Base-by-base conservation (phyloP, 2,113 vertebrate species). In the Falcunculus frontatus region DNA sequence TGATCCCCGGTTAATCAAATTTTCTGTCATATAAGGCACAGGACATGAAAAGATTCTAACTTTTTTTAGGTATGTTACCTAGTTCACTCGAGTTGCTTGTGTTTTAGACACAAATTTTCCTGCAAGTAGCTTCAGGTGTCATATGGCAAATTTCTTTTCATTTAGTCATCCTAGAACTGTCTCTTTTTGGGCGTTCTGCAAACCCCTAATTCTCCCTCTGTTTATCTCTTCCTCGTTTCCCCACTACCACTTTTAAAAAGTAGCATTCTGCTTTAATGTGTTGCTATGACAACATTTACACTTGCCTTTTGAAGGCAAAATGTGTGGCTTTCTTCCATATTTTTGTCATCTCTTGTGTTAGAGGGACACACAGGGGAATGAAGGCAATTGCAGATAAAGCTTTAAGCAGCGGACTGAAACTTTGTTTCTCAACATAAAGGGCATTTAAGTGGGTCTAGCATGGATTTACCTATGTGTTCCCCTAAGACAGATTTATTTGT, bases 241-340 rank as follows among this genome's bases (percentile, higher is more conserved):
- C 69, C 39, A 22, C 60, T 44, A 27, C 32, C 52, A 56, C 49
- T 64, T 83, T 84, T 82, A 35, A 64, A 86, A 95, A 90, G 83
- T 89, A 84, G 23, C 72, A 60, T 84, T 92, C 60, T 83, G 32
- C 93, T 95, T 96, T 94, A 81, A 64, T 63, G 11, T 72, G 96
- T 96, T 96, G 80, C 96, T 96, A 96, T 96, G 93, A 88, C 88
- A 87, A 96, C 96, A 92, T 87, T 92, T 92, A 90, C 87, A 87
- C 84, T 89, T 82, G 72, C 67, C 33, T 95, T 91, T 93, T 93
- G 90, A 96, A 96, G 84, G 86, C 79, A 90, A 95, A 90, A 89
- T 90, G 53, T 46, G 53, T 84, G 80, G 47, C 68, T 92, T 84
- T 67, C 56, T 94, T 70, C 86, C 60, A 76, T 29, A 81, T 56